Conservation (phyloP, 2,797 vertebrate genomes). For the Orientallactaga sibirica region DNA sequence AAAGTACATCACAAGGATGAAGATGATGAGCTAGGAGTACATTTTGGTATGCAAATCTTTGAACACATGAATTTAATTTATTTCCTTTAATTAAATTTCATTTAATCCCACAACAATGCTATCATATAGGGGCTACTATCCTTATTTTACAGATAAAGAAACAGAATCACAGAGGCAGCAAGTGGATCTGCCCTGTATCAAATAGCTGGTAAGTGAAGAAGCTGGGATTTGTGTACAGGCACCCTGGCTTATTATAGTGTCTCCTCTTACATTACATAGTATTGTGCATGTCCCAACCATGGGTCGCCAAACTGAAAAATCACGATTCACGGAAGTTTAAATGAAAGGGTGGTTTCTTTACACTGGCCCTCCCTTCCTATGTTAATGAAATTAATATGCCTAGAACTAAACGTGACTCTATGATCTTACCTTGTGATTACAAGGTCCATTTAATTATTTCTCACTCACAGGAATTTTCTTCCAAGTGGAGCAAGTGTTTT, state of each 20-base stretch:
- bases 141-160: conserved; percentile 11
- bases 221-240: background rate
- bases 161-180: background rate
- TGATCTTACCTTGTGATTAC: background rate
- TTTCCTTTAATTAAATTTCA: background rate
- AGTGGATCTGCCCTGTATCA: background rate
- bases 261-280: accelerated
- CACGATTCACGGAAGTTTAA: background rate
- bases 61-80: background rate
- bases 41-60: background rate
- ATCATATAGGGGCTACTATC: background rate
- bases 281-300: background rate
- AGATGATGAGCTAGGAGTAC: too few species aligned
- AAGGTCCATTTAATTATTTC: background rate
- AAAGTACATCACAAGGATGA: background rate
- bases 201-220: too few species aligned
- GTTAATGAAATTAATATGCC: background rate
- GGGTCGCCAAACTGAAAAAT: background rate
- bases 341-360: background rate
- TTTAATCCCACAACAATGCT: background rate
- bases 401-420: background rate
- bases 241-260: background rate
- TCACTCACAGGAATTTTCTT: background rate
- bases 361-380: background rate
- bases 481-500: background rate